Evolutionary conservation across 2,797 vertebrate species (phyloP), one percentile per base, ranked within the genome.

Genomic region (Cynodonichthys magdalenae): DNA sequence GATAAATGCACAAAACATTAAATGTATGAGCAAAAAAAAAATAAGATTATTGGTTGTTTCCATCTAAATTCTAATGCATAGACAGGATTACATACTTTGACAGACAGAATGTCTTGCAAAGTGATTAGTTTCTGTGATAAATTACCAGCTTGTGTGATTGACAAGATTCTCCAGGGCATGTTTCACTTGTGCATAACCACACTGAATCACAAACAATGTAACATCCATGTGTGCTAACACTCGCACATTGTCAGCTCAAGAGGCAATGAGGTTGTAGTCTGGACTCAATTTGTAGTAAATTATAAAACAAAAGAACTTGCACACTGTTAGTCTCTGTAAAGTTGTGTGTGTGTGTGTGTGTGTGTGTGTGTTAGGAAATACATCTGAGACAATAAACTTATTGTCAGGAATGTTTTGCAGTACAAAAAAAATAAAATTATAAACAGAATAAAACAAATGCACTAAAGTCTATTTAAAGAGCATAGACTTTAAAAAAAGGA

Each of bases 101-200:
- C 61, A 28, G 60, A 61, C 65, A 71, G 62, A 52, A 69, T 52
- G 53, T 74, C 67, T 76, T 58, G 52, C 48, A 75, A 75, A 77
- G 72, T 55, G 72, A 69, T 58, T 72, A 67, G 76, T 79, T 84
- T 77, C 76, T 54, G 62, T 57, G 63, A 85, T 84, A 85, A 81
- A 89, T 81, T 83, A 76, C 62, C 46, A 70, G 57, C 46, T 44
- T 31, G 46, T 79, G 74, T 88, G 80, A 87, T 63, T 85, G 80
- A 80, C 85, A 76, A 58, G 62, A 52, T 69, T 84, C 83, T 75
- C 80, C 18, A 18, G 63, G 69, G 82, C 82, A 47, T 60, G 69
- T 54, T 61, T 67, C 44, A 46, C 52, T 77, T 69, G 12, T 34
- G 50, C 56, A 52, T 24, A 57, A 42, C 29, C 31, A 51, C 53